Base-by-base conservation (phyloP, 2,888 invertebrate species). In the Lochmaea crataegi region DNA sequence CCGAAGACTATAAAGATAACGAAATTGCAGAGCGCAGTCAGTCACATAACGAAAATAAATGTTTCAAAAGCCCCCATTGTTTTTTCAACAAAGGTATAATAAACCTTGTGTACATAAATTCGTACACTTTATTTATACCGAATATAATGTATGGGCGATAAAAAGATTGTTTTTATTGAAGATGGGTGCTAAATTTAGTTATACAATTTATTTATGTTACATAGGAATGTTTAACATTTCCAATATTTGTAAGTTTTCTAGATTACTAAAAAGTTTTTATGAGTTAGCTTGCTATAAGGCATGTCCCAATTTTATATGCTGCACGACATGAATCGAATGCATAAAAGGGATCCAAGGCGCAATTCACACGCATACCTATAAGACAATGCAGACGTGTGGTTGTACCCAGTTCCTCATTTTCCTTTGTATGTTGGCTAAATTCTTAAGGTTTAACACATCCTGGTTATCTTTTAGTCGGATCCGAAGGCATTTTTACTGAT, bases 41-140 rank as follows among this genome's bases (percentile, higher is more conserved):
- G 5, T 53, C n/a, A 38, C 11, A 10, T 11, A 63, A 41, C 41
- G 16, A 41, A 65, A 65, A 65, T 32, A 65, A 65, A 56, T 38
- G 16, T 10, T 32, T 10, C 7, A 22, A 67, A 22, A 67, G 32
- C 26, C 58, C n/a, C 67, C 14, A 67, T 67, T 67, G 67, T 61
- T 68, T 68, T 67, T 60, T 16, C 26, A 67, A 60, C 58, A 67
- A 67, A 45, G n/a, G 58, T 38, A 18, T 22, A 32, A 16, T 58
- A 18, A 18, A 58, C 14, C 42, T n/a, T 67, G 68, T 57, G 60
- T 42, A 45, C 48, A 51, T 48, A 57, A 53, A 56, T 42, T 66
- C 66, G 18, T 72, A 41, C 67, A 75, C 42, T 38, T 69, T 72
- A 75, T 75, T 75, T 67, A 75, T 66, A 71, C 72, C 66, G 60